Base-by-base conservation (phyloP, 2,113 vertebrate genomes). In the Scalopus aquaticus region DNA sequence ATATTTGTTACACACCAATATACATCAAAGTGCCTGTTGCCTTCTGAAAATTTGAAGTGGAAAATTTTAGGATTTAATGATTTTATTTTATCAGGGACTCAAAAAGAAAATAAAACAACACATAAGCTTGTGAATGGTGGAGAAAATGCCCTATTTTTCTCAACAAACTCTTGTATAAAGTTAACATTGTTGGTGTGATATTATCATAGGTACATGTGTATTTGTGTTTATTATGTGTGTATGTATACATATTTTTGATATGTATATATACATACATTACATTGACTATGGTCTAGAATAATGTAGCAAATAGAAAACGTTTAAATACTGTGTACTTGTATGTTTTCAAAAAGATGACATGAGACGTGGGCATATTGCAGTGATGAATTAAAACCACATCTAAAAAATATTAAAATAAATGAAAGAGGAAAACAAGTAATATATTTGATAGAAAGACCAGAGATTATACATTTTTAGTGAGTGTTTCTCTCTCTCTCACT, bases 1-100 rank as follows among this genome's bases (percentile, higher is more conserved):
- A 98, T 99, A 98, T 99, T 99, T 99, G 98, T 99, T 96, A 99
- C 98, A 99, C 98, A 98, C 98, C 98, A 98, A 98, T 98, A 97
- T 98, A 98, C 98, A 98, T 99, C 98, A 98, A 99, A 99, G 99
- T 99, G 99, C 99, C 99, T 99, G 98, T 98, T 98, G 98, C 98
- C 98, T 98, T 98, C 98, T 97, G 94, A 97, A 96, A 97, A 98
- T 98, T 98, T 98, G 96, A 98, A 98, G 96, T 98, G 95, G 92
- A 97, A 97, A 97, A 97, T 98, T 98, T 98, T 99, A 98, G 98
- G 98, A 98, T 98, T 98, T 97, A 98, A 98, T 97, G 96, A 97
- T 98, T 98, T 98, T 98, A 96, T 98, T 97, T 98, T 98, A 98
- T 98, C 98, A 98, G 98, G 98, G 98, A 99, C 98, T 98, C 95